Base-by-base conservation (phyloP, 2,888 invertebrate genomes). In the Trichacis sp. region DNA sequence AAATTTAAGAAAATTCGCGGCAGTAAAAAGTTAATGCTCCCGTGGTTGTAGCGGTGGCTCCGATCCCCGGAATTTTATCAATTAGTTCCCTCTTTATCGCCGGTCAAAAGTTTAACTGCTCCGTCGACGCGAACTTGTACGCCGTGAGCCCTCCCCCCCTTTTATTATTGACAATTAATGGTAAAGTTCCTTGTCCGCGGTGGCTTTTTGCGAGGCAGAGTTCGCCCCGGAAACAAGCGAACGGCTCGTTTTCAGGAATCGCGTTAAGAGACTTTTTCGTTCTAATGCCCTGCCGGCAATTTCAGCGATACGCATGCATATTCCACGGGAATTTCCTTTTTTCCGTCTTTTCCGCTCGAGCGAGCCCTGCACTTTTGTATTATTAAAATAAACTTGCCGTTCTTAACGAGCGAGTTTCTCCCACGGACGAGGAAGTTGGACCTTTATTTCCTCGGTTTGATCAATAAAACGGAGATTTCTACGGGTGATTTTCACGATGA, bases 191-290 rank as follows among this genome's bases (percentile, higher is more conserved):
- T 49, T 57, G 48, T 48, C 40, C 40, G 57, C 33, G 45, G 38
- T 19, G 33, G 20, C 29, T 63, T 58, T 58, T 53, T 63, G 51
- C 20, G 2, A 19, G 14, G 14, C 9, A 20, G 50, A 62, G 62
- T 62, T 63, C 9, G 46, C 20, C 36, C 48, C 40, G 51, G 50
- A 61, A 61, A 61, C 55, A 55, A 14, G 54, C 33, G 24, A 63
- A 56, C 42, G 54, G 52, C 51, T 61, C 63, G 52, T 68, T 64
- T 57, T 63, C 57, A 45, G 53, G 29, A n/a, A 57, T 51, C 49
- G 49, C 36, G 49, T 63, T 53, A 57, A 57, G 52, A 45, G 48
- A 57, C 52, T 56, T 62, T 56, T 56, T 52, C 49, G 42, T 46
- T 48, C 46, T 56, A 57, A 56, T 56, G 24, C 52, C 43, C 48